Conservation (phyloP, 2,888 invertebrate genomes). For the Phania funesta region DNA sequence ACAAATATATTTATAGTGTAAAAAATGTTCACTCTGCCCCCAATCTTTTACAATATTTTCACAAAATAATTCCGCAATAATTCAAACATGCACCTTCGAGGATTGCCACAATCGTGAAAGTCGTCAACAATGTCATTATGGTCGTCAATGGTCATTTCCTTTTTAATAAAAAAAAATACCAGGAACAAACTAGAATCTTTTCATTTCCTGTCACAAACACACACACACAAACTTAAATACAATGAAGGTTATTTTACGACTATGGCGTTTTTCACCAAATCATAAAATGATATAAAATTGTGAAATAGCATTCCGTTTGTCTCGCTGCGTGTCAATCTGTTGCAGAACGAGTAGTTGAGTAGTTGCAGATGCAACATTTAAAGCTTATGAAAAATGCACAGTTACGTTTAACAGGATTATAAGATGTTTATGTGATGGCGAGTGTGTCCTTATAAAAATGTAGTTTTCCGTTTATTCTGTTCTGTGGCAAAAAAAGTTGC, state of each 20-base stretch:
- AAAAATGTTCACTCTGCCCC: neutral
- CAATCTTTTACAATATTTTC: neutral
- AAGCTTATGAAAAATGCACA: slow-evolving; percentile 58
- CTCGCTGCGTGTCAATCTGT: neutral
- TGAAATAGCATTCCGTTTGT: slow-evolving; percentile 37
- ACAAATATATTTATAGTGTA: neutral
- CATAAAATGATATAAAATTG: slow-evolving; percentile 56
- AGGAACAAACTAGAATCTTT: slow-evolving; percentile 56
- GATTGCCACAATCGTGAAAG: slow-evolving; percentile 41
- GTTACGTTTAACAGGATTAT: slow-evolving; percentile 46
- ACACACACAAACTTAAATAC: neutral
- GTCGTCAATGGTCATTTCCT: slow-evolving; percentile 63
- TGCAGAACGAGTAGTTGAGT: neutral
- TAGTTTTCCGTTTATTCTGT: neutral
- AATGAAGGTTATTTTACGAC: neutral
- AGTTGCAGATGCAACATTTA: slow-evolving; percentile 56
- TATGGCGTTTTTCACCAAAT: slow-evolving; percentile 30
- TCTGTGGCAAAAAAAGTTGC: slow-evolving; percentile 34
- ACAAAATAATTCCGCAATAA: slow-evolving; percentile 10
- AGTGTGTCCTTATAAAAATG: neutral
- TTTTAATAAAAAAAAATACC: slow-evolving; percentile 28
- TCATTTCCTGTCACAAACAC: slow-evolving; percentile 52
- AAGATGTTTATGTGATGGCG: neutral
- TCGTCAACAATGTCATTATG: slow-evolving; percentile 57
- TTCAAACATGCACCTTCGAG: slow-evolving; percentile 47